Evolutionary conservation across 2,888 invertebrate species (phyloP).

Genomic region (Hirtodrosophila trivittata): DNA sequence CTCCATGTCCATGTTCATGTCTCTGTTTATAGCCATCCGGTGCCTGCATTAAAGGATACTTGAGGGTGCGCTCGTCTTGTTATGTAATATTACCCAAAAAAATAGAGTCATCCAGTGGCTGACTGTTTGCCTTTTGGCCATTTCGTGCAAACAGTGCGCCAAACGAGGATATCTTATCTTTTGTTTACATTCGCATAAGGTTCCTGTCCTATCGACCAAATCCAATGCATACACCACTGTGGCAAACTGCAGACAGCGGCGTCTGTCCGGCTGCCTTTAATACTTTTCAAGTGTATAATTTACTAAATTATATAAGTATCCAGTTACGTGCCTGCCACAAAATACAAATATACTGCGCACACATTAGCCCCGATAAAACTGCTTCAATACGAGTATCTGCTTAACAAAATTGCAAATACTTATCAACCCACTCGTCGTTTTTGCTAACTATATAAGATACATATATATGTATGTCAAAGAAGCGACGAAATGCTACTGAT

Average conservation of each 20-base stretch:
- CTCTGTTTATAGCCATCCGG: slow-evolving; percentile 20
- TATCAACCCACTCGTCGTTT: slow-evolving; percentile 26
- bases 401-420: slow-evolving; percentile 30
- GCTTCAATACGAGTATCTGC: slow-evolving; percentile 48
- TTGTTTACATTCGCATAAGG: slow-evolving; percentile 78
- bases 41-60: slow-evolving; percentile 62
- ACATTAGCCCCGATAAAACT: slow-evolving; percentile 40
- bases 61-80: slow-evolving; percentile 56
- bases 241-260: slow-evolving; percentile 27
- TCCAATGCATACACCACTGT: slow-evolving; percentile 6
- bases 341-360: neutral
- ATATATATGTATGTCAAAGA: neutral
- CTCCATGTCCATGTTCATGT: neutral
- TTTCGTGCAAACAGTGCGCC: slow-evolving; percentile 66
- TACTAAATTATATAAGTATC: slow-evolving; percentile 78
- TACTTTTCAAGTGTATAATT: slow-evolving; percentile 78
- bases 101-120: slow-evolving; percentile 26
- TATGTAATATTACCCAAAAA: slow-evolving; percentile 72
- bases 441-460: neutral
- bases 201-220: slow-evolving; percentile 37
- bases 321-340: slow-evolving; percentile 62
- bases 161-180: slow-evolving; percentile 79
- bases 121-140: slow-evolving; percentile 69
- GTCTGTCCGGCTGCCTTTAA: slow-evolving; percentile 66
- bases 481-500: too few species aligned